phyloP scores from a whole-genome alignment of 35 echinoderm and acorn worm genomes.

The Eucidaris tribuloides region DNA sequence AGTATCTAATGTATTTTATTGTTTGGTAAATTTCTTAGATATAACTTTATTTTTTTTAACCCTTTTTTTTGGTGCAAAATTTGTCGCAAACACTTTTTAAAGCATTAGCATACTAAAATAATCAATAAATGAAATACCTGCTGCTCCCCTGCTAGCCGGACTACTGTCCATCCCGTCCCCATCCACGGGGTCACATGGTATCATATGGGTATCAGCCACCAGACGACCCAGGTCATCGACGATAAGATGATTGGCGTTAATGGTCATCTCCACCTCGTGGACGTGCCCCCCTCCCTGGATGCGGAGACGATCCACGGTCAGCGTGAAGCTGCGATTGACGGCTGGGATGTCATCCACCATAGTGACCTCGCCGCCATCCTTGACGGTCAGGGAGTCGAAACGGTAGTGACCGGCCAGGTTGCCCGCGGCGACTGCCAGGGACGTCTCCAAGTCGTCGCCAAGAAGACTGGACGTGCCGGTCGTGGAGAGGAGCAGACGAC shows the following conservation, averaged over 20 bases:
- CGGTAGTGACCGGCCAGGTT: conserved; percentile 63
- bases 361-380: conserved; percentile 67
- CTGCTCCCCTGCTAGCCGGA: conserved; percentile 42
- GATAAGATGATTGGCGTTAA: conserved; percentile 59
- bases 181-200: conserved; percentile 46
- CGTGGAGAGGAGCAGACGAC: conserved; percentile 71
- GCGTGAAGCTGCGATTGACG: conserved; percentile 50
- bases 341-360: conserved; percentile 44
- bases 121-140: conserved; percentile 67
- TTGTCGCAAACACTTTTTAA: too few relatives aligned
- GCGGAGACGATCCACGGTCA: conserved; percentile 47
- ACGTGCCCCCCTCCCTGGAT: conserved; percentile 72
- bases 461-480: conserved; percentile 65
- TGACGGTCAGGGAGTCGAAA: conserved; percentile 65
- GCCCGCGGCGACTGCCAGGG: conserved; percentile 16
- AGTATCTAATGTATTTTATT: too few relatives aligned
- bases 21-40: too few relatives aligned
- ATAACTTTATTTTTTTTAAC: too few relatives aligned
- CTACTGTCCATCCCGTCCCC: conserved; percentile 32
- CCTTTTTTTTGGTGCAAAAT: too few relatives aligned
- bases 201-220: conserved; percentile 56
- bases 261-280: conserved; percentile 48
- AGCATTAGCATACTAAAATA: too few relatives aligned
- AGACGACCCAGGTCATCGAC: conserved; percentile 77
- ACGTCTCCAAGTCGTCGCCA: conserved; percentile 42